phyloP scores from a whole-genome alignment of 2,888 invertebrate species.

The Cordylochernes scorpioides region DNA sequence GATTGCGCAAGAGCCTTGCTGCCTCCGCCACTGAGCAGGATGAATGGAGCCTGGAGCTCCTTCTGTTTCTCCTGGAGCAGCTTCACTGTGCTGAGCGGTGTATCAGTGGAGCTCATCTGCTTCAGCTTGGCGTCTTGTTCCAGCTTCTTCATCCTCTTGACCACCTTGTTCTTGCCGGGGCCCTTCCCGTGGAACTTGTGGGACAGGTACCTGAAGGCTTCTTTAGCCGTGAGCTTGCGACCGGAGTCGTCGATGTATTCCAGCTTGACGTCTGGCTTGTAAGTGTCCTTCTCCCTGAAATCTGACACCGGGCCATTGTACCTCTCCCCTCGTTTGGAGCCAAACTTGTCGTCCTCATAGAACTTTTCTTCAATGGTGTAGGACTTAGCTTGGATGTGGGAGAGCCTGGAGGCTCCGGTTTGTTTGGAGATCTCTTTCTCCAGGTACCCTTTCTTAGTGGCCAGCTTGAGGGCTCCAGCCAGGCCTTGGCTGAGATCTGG shows the following conservation, averaged over 20 bases:
- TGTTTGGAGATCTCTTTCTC: constrained; percentile 49
- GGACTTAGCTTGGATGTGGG: constrained; percentile 46
- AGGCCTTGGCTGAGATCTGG: constrained; percentile 74
- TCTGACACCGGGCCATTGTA: constrained; percentile 61
- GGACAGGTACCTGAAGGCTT: constrained; percentile 62
- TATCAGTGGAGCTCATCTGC: constrained; percentile 91
- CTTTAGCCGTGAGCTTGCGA: constrained; percentile 65
- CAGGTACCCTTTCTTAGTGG: constrained; percentile 75
- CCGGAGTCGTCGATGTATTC: constrained; percentile 95
- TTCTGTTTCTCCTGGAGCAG: constrained; percentile 85
- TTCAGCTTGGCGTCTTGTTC: constrained; percentile 87
- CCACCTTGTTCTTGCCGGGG: constrained; percentile 89
- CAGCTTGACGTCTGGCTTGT: constrained; percentile 74
- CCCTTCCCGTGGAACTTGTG: constrained; percentile 99
- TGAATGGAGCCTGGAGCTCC: constrained; percentile 68
- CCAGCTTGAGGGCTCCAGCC: constrained; percentile 62
- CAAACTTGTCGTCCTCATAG: constrained; percentile 43
- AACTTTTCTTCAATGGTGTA: constrained; percentile 29
- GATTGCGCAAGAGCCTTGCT: constrained; percentile 11
- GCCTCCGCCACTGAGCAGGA: constrained; percentile 62
- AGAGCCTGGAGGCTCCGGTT: constrained; percentile 38
- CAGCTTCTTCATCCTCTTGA: constrained; percentile 77
- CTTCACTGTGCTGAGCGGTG: constrained; percentile 75
- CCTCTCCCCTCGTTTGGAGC: constrained; percentile 23
- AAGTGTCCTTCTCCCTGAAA: constrained; percentile 67